Conservation (phyloP, 2,797 vertebrate species). For the Xenopus petersii region DNA sequence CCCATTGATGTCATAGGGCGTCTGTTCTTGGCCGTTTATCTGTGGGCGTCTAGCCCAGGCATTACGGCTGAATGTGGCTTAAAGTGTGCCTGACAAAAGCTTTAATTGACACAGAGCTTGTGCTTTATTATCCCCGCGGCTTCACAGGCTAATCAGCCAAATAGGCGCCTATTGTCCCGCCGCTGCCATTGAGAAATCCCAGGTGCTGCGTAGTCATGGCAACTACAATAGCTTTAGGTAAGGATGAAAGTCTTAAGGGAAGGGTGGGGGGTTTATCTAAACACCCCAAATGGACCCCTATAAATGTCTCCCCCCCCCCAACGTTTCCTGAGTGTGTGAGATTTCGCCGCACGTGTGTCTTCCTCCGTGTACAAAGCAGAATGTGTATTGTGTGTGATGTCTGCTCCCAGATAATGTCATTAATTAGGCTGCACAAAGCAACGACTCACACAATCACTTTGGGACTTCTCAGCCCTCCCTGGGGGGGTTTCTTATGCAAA, state of each 20-base stretch:
- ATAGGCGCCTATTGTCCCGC: neutral
- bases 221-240: neutral
- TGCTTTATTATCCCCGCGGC: neutral
- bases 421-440: conserved; percentile 30
- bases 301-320: neutral
- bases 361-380: neutral
- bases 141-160: neutral
- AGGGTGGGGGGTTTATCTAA: neutral
- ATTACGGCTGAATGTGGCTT: neutral
- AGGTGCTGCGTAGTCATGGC: neutral
- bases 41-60: no score
- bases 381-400: conserved; percentile 39
- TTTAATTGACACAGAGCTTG: neutral
- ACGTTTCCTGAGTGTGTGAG: neutral
- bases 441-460: conserved; percentile 20
- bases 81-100: neutral
- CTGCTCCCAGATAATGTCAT: conserved; percentile 34
- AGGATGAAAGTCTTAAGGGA: neutral
- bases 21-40: no score
- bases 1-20: no score
- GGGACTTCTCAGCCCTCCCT: conserved; percentile 22
- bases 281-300: neutral
- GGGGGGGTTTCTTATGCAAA: conserved; percentile 14
- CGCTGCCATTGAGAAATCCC: neutral
- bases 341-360: neutral